Evolutionary conservation across 1,140 invertebrate species (phyloP).

Genomic region (Hetaerina americana): DNA sequence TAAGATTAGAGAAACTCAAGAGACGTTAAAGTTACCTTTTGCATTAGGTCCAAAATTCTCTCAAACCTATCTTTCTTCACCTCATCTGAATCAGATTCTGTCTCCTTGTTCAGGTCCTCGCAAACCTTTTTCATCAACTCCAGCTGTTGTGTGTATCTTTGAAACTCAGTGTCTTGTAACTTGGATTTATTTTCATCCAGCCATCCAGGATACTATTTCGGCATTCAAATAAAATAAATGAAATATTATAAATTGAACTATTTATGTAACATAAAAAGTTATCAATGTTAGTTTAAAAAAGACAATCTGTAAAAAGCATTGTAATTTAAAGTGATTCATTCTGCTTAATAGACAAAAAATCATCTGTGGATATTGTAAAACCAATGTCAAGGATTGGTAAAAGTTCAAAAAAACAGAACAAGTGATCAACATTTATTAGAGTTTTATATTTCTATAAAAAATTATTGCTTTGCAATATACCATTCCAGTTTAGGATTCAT

Average conservation of each 20-base stretch:
- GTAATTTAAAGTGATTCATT: no score
- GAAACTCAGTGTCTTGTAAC: slow-evolving; percentile 43
- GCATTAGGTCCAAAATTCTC: slow-evolving; percentile 63
- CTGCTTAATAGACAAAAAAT: no score
- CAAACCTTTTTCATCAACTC: slow-evolving; percentile 61
- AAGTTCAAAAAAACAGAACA: no score
- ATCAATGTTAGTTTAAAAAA: no score
- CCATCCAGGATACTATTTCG: slow-evolving; percentile 73
- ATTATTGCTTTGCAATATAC: no score
- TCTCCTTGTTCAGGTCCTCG: slow-evolving; percentile 60
- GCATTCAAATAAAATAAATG: slow-evolving; percentile 12
- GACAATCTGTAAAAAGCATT: no score
- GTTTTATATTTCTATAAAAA: no score
- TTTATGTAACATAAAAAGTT: neutral
- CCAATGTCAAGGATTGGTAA: no score
- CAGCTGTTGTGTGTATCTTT: slow-evolving; percentile 63
- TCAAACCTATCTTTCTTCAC: slow-evolving; percentile 65
- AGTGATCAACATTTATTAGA: no score
- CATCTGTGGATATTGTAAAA: no score
- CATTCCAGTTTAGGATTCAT: no score
- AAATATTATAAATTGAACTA: slow-evolving; percentile 1
- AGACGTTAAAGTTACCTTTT: slow-evolving; percentile 59
- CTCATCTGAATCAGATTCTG: slow-evolving; percentile 49
- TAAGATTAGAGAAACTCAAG: no score
- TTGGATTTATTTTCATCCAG: slow-evolving; percentile 58